phyloP scores from a whole-genome alignment of 2,113 vertebrate genomes.

The Terrapene triunguis region DNA sequence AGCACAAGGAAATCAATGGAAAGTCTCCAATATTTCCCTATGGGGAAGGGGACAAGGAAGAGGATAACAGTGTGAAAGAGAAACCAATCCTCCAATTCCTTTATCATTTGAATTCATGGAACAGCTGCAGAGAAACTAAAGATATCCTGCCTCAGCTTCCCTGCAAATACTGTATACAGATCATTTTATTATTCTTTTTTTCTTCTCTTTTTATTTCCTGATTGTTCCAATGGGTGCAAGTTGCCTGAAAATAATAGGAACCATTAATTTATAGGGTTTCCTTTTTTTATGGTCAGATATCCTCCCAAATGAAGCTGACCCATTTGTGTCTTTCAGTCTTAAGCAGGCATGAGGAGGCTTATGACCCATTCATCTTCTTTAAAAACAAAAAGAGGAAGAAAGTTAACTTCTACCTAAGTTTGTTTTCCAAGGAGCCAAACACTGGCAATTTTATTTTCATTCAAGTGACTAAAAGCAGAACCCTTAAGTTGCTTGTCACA shows the following conservation, averaged over 20 bases:
- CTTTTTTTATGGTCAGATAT: neutral
- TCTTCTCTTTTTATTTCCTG: neutral
- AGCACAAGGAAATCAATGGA: neutral
- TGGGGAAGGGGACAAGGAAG: neutral
- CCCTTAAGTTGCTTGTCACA: neutral
- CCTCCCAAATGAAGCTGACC: neutral
- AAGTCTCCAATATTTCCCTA: neutral
- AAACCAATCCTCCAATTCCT: neutral
- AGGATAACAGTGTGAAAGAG: neutral
- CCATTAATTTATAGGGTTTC: neutral
- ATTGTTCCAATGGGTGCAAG: neutral
- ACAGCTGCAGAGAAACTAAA: neutral
- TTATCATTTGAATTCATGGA: neutral
- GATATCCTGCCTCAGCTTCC: neutral
- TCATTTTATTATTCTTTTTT: neutral
- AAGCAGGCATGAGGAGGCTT: neutral
- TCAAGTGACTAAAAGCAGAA: conserved; percentile 1
- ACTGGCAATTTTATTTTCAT: neutral
- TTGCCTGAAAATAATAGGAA: neutral
- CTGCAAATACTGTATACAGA: neutral
- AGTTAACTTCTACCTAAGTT: neutral
- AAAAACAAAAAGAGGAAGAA: neutral
- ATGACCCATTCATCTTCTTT: neutral
- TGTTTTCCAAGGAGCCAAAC: neutral
- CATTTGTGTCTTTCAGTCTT: neutral